Evolutionary conservation across 2,888 invertebrate genomes (phyloP).

Genomic region (Galerucella calmariensis): DNA sequence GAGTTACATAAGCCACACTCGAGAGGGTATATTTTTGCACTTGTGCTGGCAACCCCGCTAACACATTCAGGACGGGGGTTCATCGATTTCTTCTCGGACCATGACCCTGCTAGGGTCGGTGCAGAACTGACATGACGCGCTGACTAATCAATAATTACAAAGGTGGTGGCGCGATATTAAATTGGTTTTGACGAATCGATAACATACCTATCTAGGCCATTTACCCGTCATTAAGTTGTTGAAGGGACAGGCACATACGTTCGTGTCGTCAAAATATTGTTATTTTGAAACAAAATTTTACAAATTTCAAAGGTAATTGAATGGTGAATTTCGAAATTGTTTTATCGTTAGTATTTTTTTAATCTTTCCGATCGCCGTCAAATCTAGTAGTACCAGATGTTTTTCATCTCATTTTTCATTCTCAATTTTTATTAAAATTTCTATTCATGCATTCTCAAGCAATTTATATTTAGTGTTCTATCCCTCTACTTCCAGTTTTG

Average conservation of each 20-base stretch:
- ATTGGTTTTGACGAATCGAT: constrained; percentile 38
- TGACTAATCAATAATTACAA: constrained; percentile 40
- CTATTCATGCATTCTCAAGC: no score
- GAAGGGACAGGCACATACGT: not conserved
- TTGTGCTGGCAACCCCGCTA: constrained; percentile 13
- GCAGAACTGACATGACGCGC: constrained; percentile 24
- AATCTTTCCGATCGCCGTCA: no score
- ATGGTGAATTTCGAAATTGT: no score
- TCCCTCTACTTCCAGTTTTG: no score
- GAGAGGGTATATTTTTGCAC: not conserved
- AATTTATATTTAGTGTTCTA: no score
- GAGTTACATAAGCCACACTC: not conserved
- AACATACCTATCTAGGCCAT: constrained; percentile 38
- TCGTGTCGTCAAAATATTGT: not conserved
- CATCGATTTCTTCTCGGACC: constrained; percentile 31
- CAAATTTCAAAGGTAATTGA: no score
- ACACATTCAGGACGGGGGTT: constrained; percentile 21
- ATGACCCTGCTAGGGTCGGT: constrained; percentile 36
- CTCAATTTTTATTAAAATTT: no score
- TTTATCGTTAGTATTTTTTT: no score
- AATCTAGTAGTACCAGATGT: no score
- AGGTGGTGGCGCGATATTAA: constrained; percentile 37
- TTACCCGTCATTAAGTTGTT: not conserved
- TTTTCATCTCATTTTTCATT: no score
- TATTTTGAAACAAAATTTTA: no score